Conservation (phyloP, 1,140 invertebrate species). For the Drosophila carrolli region DNA sequence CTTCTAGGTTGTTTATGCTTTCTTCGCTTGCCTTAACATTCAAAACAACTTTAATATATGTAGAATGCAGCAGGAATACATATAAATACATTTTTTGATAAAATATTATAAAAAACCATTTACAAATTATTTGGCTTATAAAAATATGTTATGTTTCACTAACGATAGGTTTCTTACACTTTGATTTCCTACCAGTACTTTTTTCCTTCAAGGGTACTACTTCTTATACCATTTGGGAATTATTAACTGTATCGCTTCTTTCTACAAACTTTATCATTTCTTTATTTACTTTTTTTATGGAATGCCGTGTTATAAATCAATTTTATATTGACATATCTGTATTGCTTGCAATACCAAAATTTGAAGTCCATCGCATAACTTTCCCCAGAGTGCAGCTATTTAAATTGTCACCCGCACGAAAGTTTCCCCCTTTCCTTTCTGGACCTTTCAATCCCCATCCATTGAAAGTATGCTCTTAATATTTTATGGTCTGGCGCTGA, state of each 20-base stretch:
- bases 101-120: no score
- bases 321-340: no score
- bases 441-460: conserved; percentile 7
- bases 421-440: not conserved
- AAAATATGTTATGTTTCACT: no score
- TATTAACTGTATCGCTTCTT: no score
- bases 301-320: no score
- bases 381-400: conserved; percentile 12
- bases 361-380: not conserved
- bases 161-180: no score
- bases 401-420: conserved; percentile 46
- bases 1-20: not conserved
- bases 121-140: no score
- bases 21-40: not conserved
- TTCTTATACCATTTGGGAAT: no score
- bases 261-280: not conserved
- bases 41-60: not conserved
- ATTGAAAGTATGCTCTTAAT: conserved; percentile 64
- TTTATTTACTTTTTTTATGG: no score
- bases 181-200: not conserved
- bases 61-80: no score
- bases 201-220: not conserved
- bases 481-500: conserved; percentile 65
- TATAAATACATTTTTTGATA: no score
- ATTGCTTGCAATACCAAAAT: no score